Evolutionary conservation across 2,888 invertebrate genomes (phyloP), one percentile per base, ranked within the genome.

Genomic region (Pasiphila rectangulata): DNA sequence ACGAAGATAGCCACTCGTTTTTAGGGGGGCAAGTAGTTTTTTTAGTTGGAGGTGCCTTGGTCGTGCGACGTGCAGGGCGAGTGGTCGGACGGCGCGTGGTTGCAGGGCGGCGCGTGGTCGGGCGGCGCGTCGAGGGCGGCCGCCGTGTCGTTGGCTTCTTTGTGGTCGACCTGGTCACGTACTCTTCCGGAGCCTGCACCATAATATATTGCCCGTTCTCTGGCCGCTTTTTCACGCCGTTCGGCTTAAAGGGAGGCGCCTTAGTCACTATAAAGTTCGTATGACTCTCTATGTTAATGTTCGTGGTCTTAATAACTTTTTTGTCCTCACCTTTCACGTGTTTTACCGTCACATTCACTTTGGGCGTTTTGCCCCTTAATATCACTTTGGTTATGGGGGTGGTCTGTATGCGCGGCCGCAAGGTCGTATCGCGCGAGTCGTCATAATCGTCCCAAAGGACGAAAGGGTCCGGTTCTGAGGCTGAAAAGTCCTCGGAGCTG

Each of bases 211-310:
- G 69, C 35, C 72, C 75, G 9, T 70, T 49, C 0, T 75, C 69
- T 5, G 75, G 69, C 4, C 56, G 57, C 46, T 64, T 63, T 12
- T 68, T 68, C 15, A 46, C 67, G 16, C 53, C 24, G 49, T 63
- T 57, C 10, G 19, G 39, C 27, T 68, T 69, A 7, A 64, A 45
- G 43, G 60, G 48, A 4, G 72, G 71, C 30, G 77, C 70, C 48
- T 79, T 80, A 6, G 86, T 85, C 61, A 78, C 83, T 58, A 85
- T 69, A 71, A 85, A 76, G 61, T 85, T 86, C n/a, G 84, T 83
- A 70, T 85, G 79, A 67, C 82, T 87, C 51, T 82, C 72, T 66
- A 87, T 86, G 58, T 85, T 86, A 56, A 87, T 86, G 51, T 82
- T 80, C 15, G 87, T 87, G 39, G 80, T 78, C 54, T 86, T 85